phyloP scores from a whole-genome alignment of 2,797 vertebrate genomes.

The Cossypha heuglini region DNA sequence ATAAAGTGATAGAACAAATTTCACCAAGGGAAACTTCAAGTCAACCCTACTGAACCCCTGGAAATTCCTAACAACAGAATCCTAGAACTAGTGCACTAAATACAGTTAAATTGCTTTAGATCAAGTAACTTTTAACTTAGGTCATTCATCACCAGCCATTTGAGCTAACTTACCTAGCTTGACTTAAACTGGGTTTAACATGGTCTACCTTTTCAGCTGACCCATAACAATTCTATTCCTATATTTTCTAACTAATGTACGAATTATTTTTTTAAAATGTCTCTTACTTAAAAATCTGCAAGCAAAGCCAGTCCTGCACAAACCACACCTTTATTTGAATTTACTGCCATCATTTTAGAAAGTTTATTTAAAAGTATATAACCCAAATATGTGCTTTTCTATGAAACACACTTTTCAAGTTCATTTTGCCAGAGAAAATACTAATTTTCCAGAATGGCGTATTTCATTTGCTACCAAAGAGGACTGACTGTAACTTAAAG shows the following conservation, averaged over 20 bases:
- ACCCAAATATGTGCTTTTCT: slow-evolving; percentile 41
- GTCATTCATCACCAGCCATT: background rate
- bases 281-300: background rate
- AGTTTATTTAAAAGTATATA: slow-evolving; percentile 48
- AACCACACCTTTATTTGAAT: slow-evolving; percentile 43
- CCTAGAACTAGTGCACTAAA: background rate
- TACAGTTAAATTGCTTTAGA: background rate
- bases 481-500: slow-evolving; percentile 51
- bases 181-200: background rate
- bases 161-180: background rate
- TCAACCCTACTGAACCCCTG: background rate
- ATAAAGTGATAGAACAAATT: background rate
- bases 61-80: background rate
- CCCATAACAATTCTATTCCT: background rate
- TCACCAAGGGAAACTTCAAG: background rate
- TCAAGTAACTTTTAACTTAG: background rate
- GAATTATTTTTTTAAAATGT: background rate
- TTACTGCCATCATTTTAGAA: slow-evolving; percentile 38
- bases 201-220: background rate
- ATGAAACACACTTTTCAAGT: background rate
- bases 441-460: slow-evolving; percentile 53
- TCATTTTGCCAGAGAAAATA: slow-evolving; percentile 59
- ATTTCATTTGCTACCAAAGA: slow-evolving; percentile 65
- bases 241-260: background rate
- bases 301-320: background rate